Evolutionary conservation across 2,888 invertebrate genomes (phyloP), one percentile per base, ranked within the genome.

Genomic region (Drosophila nigricruria): DNA sequence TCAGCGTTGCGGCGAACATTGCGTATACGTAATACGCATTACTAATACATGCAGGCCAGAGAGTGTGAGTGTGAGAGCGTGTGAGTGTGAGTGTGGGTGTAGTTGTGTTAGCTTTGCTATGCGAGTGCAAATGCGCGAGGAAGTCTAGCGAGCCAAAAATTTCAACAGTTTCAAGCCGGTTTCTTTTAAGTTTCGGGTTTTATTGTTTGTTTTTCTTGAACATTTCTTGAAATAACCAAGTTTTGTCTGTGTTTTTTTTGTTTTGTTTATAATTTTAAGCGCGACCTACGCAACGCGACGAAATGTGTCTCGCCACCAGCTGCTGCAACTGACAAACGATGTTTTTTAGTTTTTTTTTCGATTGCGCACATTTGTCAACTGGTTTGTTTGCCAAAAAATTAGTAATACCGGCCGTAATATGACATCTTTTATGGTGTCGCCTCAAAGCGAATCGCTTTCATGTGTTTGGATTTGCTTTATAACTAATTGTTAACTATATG

Each of bases 41-140:
- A 63, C 20, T 20, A 20, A 42, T 42, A 42, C 42, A 20, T 20
- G 30, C 27, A 27, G 2, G 10, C 10, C 14, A 4, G 0, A 16
- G 45, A 16, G 14, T 25, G 16, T 1, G 6, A 25, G 43, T 10
- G 12, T 10, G 23, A 14, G 18, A 14, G 12, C 9, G n/a, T 8
- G 12, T 30, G 27, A 34, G 12, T 14, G 25, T 8, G 52, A 18
- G 43, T 14, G 25, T 54, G 57, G 18, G 47, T 50, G 58, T 47
- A 47, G 52, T 56, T 32, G 58, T 23, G 32, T 45, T 57, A 34
- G 16, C 10, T 36, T n/a, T 18, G 18, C 32, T 25, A 30, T 36
- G 83, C 82, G 70, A 82, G 88, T 81, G 88, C 70, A 83, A 81
- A 83, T 84, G 75, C 66, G 79, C 71, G 59, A 76, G 68, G 76